These are phyloP conservation scores for Stictocephala bisonia DNA, from an alignment of 2,888 invertebrate genomes.

Conservation along the genomic window DNA sequence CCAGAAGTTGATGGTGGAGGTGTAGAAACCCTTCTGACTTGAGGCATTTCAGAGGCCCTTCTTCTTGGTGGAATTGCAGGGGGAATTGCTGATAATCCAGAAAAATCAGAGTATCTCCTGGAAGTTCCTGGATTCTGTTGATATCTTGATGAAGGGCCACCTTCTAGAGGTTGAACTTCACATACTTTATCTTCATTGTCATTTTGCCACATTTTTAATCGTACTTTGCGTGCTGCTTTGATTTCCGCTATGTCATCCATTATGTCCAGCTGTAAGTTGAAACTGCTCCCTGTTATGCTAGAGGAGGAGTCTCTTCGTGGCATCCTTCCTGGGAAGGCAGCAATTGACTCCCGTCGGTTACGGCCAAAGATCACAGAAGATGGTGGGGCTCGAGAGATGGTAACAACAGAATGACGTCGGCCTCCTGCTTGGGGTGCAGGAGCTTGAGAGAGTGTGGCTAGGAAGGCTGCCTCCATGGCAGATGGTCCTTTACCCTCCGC, in stretches of 20 bases:
- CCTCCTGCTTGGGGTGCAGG: slow-evolving; percentile 80
- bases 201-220: slow-evolving; percentile 85
- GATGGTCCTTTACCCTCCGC: slow-evolving; percentile 81
- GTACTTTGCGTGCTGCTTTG: slow-evolving; percentile 75
- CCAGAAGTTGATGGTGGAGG: slow-evolving; percentile 43
- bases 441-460: slow-evolving; percentile 83
- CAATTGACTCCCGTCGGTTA: slow-evolving; percentile 83
- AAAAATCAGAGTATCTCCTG: slow-evolving; percentile 80
- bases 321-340: slow-evolving; percentile 75
- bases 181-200: slow-evolving; percentile 81
- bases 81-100: slow-evolving; percentile 68
- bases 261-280: slow-evolving; percentile 86
- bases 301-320: slow-evolving; percentile 64
- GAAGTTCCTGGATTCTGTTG: slow-evolving; percentile 54
- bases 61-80: slow-evolving; percentile 62
- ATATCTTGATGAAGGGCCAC: slow-evolving; percentile 62
- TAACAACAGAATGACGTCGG: slow-evolving; percentile 86
- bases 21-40: slow-evolving; percentile 29
- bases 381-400: slow-evolving; percentile 84
- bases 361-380: slow-evolving; percentile 75
- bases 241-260: slow-evolving; percentile 85
- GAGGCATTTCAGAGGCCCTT: slow-evolving; percentile 80
- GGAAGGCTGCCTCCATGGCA: slow-evolving; percentile 82
- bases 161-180: slow-evolving; percentile 84
- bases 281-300: slow-evolving; percentile 76